Base-by-base conservation (phyloP, 2,888 invertebrate genomes). In the Harpalus rubripes region DNA sequence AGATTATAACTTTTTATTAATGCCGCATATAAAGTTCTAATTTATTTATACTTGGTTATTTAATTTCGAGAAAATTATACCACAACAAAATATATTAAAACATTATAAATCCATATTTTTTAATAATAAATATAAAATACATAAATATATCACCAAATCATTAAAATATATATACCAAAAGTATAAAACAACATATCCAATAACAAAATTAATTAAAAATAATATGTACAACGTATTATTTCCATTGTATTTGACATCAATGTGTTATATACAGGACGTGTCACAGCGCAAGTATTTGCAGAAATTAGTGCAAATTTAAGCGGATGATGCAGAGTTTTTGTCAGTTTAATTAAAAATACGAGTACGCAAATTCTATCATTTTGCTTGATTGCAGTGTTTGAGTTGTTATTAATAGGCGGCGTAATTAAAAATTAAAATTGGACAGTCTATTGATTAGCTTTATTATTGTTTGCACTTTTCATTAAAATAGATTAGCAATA, bases 221-320 rank as follows among this genome's bases (percentile, higher is more conserved):
- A 74, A 74, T 74, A 74, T 74, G 72, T 74, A 74, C 72, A 44
- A 44, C 72, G 72, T 44, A 74, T 74, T 74, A 74, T 74, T 74
- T 74, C 32, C 16, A 44, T 74, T 74, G 72, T 74, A 15, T 74
- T 44, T 44, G 44, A 44, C 18, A 74, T 44, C 18, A 6, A 68
- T 68, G 32, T 74, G 44, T 12, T 74, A 74, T 44, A 10, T 74
- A 74, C 72, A 74, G 1, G 8, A 44, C 44, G 44, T 74, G 68
- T 68, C n/a, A 10, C 32, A 68, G 68, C 41, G 39, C 15, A 68
- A 68, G 15, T 68, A 68, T 15, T 68, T 68, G 68, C 68, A 68
- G 32, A 32, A 32, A 32, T 32, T 32, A 32, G 32, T 32, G 32
- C 32, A 32, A 32, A 32, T 52, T 8, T 52, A 52, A 52, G 26